Base-by-base conservation (phyloP, 2,113 vertebrate species). In the Puntigrus tetrazona region DNA sequence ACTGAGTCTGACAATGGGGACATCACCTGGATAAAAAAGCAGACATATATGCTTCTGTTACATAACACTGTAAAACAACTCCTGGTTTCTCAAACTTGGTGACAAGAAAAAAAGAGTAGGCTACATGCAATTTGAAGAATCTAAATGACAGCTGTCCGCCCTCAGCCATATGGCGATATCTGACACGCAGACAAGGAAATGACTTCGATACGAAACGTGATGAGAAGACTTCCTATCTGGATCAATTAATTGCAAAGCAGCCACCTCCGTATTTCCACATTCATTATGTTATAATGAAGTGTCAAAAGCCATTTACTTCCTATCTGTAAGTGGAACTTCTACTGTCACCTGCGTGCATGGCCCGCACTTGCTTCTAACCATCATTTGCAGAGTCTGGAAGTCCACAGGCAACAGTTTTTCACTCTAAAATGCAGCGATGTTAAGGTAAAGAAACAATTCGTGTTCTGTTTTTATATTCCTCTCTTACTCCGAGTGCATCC, bases 1-100 rank as follows among this genome's bases (percentile, higher is more conserved):
- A 98, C 96, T 34, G 94, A 93, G 83, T 97, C 96, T 0, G 97
- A 98, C 63, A 99, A 90, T 5, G 97, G 98, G 82, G 97, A 99
- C 90, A 97, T 84, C 88, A 99, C 97, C 98, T 99, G 93, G 14
- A 79, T 72, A 47, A 55, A 52, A 65, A 77, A 10, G 31, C 18
- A 69, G 9, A 18, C 59, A 27, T 55, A 70, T 79, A 27, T 22
- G 31, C 41, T 41, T 52, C 73, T 52, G 69, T 31, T 29, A 45
- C 27, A 59, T 25, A 45, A 43, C 29, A 83, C 16, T 50, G 36
- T 10, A 36, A 75, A 61, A 85, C 50, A 31, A 38, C 31, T 82
- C 31, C 73, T 69, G 18, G 7, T 4, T 74, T 45, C 72, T 74
- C 47, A 50, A 41, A 86, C 7, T 50, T 43, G 36, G 41, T 50